phyloP scores from a whole-genome alignment of 2,888 invertebrate species.

The Mactromeris polynyma region DNA sequence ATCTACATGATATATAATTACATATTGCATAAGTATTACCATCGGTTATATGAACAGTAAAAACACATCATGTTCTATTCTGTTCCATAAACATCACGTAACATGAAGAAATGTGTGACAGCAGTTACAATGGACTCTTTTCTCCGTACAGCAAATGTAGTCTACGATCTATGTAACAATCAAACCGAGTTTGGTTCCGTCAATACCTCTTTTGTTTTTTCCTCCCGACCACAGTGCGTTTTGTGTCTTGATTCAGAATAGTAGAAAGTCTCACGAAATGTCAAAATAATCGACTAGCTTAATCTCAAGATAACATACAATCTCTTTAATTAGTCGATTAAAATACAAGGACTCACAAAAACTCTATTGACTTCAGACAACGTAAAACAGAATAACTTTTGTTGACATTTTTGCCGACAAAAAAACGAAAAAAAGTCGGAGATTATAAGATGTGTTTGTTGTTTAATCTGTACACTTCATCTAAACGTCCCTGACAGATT shows the following conservation, averaged over 20 bases:
- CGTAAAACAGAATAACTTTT: slow-evolving; percentile 22
- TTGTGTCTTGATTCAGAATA: neutral
- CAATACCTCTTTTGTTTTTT: neutral
- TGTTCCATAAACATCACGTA: neutral
- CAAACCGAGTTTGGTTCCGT: neutral
- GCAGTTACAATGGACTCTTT: neutral
- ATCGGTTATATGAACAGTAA: too few relatives aligned
- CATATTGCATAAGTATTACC: too few relatives aligned
- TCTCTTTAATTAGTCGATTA: slow-evolving; percentile 18
- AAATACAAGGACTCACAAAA: slow-evolving; percentile 24
- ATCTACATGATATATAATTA: too few relatives aligned
- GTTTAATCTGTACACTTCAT: slow-evolving; percentile 28
- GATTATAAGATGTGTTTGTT: slow-evolving; percentile 1
- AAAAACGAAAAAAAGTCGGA: neutral
- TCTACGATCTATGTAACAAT: neutral
- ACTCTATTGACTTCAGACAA: neutral
- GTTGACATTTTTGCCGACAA: slow-evolving; percentile 5
- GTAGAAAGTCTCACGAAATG: neutral
- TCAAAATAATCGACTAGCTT: slow-evolving; percentile 1
- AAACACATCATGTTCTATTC: neutral
- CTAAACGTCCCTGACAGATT: neutral
- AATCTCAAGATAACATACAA: neutral
- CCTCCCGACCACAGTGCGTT: neutral
- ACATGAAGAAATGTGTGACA: neutral
- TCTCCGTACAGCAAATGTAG: too few relatives aligned